phyloP scores from a whole-genome alignment of 2,888 invertebrate genomes.

The Julus scandinavius region DNA sequence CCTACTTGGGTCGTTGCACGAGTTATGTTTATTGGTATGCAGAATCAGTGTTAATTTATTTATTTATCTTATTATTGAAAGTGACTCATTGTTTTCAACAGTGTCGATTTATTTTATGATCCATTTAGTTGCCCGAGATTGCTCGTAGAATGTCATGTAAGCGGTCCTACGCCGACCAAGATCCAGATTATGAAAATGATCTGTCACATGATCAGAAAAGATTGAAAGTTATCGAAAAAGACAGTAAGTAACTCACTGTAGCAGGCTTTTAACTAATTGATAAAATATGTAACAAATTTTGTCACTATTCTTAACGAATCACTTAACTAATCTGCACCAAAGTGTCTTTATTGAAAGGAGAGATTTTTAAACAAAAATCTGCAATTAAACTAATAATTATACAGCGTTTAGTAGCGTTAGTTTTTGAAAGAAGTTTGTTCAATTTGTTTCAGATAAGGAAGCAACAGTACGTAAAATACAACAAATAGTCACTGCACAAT shows the following conservation, averaged over 20 bases:
- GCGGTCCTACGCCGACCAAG: conserved; percentile 43
- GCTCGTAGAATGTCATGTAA: conserved; percentile 54
- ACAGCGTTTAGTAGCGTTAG: no score
- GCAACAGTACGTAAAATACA: conserved; percentile 52
- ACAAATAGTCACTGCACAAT: conserved; percentile 47
- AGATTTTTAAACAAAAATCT: no score
- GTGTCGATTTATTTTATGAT: not conserved
- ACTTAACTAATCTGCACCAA: no score
- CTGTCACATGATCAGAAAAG: conserved; percentile 51
- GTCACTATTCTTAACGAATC: not conserved
- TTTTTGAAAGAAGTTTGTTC: not conserved
- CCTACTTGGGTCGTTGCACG: not conserved
- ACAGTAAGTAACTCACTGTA: conserved; percentile 45
- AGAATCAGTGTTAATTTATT: not conserved
- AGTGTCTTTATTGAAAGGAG: no score
- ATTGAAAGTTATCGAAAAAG: conserved; percentile 51
- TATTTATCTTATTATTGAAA: not conserved
- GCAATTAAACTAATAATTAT: no score
- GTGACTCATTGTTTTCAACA: not conserved
- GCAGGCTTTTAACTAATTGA: not conserved
- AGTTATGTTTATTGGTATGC: not conserved
- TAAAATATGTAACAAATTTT: not conserved
- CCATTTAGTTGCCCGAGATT: not conserved
- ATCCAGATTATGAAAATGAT: conserved; percentile 53
- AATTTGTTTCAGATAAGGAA: conserved; percentile 41